phyloP scores from a whole-genome alignment of 2,113 vertebrate species.

The Actenoides hombroni region DNA sequence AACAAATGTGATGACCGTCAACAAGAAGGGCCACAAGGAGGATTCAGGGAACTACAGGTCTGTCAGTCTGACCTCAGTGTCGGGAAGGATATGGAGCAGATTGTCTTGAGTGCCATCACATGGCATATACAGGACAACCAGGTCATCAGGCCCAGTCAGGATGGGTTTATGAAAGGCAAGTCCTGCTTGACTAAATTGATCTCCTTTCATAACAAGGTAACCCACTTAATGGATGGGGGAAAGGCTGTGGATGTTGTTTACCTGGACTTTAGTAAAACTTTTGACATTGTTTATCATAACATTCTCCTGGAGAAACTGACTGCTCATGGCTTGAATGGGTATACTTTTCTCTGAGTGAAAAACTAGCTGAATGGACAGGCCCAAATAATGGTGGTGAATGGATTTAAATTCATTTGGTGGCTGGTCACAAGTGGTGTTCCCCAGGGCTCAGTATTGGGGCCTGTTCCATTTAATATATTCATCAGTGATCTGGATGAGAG shows the following conservation, averaged over 20 bases:
- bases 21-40: not conserved
- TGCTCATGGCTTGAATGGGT: not conserved
- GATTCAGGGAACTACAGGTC: not conserved
- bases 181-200: too few relatives aligned
- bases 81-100: not conserved
- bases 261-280: too few relatives aligned
- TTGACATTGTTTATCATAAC: too few relatives aligned
- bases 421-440: not conserved
- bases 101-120: not conserved
- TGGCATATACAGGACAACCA: too few relatives aligned
- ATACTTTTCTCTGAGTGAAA: not conserved
- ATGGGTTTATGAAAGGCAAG: too few relatives aligned
- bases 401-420: not conserved
- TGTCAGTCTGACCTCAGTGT: not conserved
- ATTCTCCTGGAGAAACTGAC: too few relatives aligned
- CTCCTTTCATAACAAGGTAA: too few relatives aligned
- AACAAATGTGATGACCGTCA: not conserved
- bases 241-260: too few relatives aligned
- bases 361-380: accelerated
- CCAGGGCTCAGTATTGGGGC: not conserved
- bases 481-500: not conserved
- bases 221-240: too few relatives aligned
- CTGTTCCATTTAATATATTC: not conserved
- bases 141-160: too few relatives aligned
- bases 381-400: not conserved